Conservation (phyloP, 2,113 vertebrate genomes). For the Zosterops borbonicus region DNA sequence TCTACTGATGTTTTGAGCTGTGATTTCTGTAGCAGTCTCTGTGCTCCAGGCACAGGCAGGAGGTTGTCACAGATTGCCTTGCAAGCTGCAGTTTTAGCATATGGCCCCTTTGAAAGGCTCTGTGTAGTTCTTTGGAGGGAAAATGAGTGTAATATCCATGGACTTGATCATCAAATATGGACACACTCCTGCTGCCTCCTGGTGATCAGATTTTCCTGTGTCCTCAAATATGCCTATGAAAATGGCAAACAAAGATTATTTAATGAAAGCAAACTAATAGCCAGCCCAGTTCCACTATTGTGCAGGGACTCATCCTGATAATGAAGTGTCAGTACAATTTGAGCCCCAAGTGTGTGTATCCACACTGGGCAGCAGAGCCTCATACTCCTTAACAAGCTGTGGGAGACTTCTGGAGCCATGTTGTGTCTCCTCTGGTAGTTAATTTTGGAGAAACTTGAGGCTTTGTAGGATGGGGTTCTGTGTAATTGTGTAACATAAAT, state of each 20-base stretch:
- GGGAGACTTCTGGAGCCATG: neutral
- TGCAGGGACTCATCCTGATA: neutral
- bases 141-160: neutral
- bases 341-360: neutral
- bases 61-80: neutral
- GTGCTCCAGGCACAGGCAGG: rapidly evolving
- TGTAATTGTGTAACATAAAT: neutral
- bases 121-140: neutral
- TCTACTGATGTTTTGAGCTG: neutral
- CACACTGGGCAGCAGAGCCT: neutral
- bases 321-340: neutral
- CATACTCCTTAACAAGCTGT: neutral
- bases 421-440: neutral
- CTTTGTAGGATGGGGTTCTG: neutral
- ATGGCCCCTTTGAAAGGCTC: neutral
- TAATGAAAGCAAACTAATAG: neutral
- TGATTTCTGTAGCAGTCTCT: neutral
- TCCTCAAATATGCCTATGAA: neutral
- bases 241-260: neutral
- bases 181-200: neutral
- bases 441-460: neutral
- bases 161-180: neutral
- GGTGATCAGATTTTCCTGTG: neutral
- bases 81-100: neutral
- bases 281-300: neutral